Base-by-base conservation (phyloP, 2,113 vertebrate species). In the Cochlearius cochlearius region DNA sequence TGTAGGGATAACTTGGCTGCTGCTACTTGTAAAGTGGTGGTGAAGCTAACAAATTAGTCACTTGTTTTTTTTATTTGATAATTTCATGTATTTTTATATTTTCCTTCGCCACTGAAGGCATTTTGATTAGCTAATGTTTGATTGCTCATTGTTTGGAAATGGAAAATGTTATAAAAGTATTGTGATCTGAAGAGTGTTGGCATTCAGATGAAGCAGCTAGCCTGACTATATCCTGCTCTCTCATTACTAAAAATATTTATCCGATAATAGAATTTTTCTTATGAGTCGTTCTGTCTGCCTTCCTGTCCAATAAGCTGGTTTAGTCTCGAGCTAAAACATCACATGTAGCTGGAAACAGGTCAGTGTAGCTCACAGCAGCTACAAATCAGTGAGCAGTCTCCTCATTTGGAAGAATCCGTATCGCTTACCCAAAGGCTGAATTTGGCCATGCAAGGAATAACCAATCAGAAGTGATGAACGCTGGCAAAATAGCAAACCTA, bases 1-100 rank as follows among this genome's bases (percentile, higher is more conserved):
- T 92, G 91, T 97, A 97, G 94, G 96, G 85, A 92, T 96, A 97
- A 92, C 81, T 97, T 98, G 92, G 91, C 94, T 96, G 92, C 87
- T 95, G 83, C 94, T 94, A 27, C 80, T 94, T 92, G 93, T 91
- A 96, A 97, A 95, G 90, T 82, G 67, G 91, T 73, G 84, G 87
- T 96, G 88, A 97, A 93, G 92, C 73, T 96, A 94, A 92, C 77
- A 93, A 96, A 97, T 96, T 69, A 92, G 29, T 88, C 50, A 82
- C 43, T 94, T 52, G 47, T 8, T 14, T 71, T 88, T 91, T 88
- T 93, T 83, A 71, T 72, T 94, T 82, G 89, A 92, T 97, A 90
- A 66, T 94, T 94, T 90, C 53, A 62, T 75, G 72, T 52, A 95
- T 64, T 66, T 95, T 91, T 94, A 66, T 96, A 94, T 94, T 97